Conservation (phyloP, 1,140 invertebrate species). For the Ladona fulva region DNA sequence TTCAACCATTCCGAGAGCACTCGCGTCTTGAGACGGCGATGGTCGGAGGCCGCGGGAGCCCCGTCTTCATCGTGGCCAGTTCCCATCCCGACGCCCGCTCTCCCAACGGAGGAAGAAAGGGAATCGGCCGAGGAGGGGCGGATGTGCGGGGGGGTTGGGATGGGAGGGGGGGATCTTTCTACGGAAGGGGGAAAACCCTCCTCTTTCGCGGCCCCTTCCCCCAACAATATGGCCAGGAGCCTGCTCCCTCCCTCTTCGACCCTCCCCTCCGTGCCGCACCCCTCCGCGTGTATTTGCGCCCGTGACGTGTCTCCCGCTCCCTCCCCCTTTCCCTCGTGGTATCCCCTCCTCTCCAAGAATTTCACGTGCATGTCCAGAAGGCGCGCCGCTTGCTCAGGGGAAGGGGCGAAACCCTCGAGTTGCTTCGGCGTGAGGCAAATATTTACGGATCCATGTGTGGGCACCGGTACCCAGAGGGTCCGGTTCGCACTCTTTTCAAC, state of each 20-base stretch:
- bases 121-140: background rate
- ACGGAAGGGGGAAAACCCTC: background rate
- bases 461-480: background rate
- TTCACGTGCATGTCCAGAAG: constrained; percentile 58
- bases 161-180: background rate
- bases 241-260: background rate
- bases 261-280: background rate
- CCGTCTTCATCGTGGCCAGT: background rate
- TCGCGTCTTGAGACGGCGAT: constrained; percentile 19
- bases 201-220: background rate
- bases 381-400: constrained; percentile 42
- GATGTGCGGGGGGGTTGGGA: background rate
- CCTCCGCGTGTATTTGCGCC: background rate
- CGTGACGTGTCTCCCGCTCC: background rate
- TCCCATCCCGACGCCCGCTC: background rate
- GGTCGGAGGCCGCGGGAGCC: constrained; percentile 16
- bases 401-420: background rate
- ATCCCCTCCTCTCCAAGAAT: constrained; percentile 50
- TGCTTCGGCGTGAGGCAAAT: background rate
- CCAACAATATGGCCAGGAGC: background rate
- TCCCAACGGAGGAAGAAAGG: background rate
- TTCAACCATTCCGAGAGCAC: constrained; percentile 22
- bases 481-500: no score
- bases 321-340: constrained; percentile 36
- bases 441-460: background rate